Evolutionary conservation across 2,113 vertebrate species (phyloP).

Genomic region (Pollachius pollachius): DNA sequence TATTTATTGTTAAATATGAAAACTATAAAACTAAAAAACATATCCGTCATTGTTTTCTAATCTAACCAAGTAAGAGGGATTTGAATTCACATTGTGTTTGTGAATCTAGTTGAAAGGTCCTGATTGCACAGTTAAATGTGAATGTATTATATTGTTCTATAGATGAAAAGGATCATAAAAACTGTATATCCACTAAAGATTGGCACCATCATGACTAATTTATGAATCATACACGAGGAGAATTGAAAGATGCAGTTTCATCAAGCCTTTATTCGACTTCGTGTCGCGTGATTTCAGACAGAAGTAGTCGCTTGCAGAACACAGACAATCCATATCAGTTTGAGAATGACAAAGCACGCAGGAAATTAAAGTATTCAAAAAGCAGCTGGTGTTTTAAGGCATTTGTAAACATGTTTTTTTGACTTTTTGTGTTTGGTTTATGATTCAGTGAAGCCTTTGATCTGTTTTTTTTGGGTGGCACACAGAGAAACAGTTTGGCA

Average conservation of each 20-base stretch:
- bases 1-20: too few species aligned
- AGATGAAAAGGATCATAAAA: too few species aligned
- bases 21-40: too few species aligned
- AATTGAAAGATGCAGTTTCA: conserved; percentile 21
- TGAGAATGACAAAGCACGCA: conserved; percentile 45
- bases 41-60: too few species aligned
- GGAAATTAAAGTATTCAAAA: conserved; percentile 59
- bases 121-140: too few species aligned
- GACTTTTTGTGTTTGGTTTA: conserved; percentile 30
- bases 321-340: conserved; percentile 69
- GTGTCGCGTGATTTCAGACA: conserved; percentile 60
- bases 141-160: too few species aligned
- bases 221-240: too few species aligned
- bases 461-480: conserved; percentile 25
- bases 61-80: too few species aligned
- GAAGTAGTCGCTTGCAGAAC: conserved; percentile 58
- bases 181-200: too few species aligned
- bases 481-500: conserved; percentile 61
- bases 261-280: conserved; percentile 73
- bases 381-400: conserved; percentile 80
- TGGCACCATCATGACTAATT: too few species aligned
- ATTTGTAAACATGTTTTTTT: conserved; percentile 62
- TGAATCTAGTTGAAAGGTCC: too few species aligned
- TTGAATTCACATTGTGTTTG: too few species aligned
- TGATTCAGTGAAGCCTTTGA: conserved; percentile 10